Evolutionary conservation across 2,113 vertebrate species (phyloP), one percentile per base, ranked within the genome.

Genomic region (Potamarius usumacintae): DNA sequence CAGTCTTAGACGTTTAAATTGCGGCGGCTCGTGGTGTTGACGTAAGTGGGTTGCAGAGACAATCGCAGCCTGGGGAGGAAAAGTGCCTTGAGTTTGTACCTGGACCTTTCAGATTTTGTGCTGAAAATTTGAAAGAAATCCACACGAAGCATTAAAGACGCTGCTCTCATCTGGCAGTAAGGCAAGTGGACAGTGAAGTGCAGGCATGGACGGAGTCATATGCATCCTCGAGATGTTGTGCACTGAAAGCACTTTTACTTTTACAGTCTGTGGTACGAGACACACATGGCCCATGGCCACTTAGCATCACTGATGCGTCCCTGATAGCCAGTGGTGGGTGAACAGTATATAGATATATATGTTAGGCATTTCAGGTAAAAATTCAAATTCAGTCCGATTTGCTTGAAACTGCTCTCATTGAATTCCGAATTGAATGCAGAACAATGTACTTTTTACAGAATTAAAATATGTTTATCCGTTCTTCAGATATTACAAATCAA

Each of bases 1-100:
- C 60, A 77, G 50, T 88, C 89, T 88, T 90, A 90, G 93, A 89
- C 87, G 82, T 84, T 89, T 90, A 92, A 94, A 90, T 63, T 78
- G 52, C 3, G 42, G 63, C 27, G 57, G 81, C 89, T 83, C 80
- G 90, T 91, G 88, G 48, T 34, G 55, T n/a, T 76, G 34, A 62
- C 0, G 53, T 84, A 82, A 89, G 83, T 42, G 85, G 57, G 62
- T 34, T 67, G 30, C 27, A 63, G 58, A 30, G 27, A 42, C 18
- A 14, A 77, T 42, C 14, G 1, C 25, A 48, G 15, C 15, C n/a
- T 57, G 67, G 34, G 67, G 67, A 67, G 63, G n/a, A 63, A 25
- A 63, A 27, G 65, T 67, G n/a, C 11, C 5, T 12, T 5, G 27
- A 8, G 55, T 81, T 63, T 30, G n/a, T 82, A 34, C 52, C 17